phyloP scores from a whole-genome alignment of 1,140 invertebrate species.

The Penaeus indicus region DNA sequence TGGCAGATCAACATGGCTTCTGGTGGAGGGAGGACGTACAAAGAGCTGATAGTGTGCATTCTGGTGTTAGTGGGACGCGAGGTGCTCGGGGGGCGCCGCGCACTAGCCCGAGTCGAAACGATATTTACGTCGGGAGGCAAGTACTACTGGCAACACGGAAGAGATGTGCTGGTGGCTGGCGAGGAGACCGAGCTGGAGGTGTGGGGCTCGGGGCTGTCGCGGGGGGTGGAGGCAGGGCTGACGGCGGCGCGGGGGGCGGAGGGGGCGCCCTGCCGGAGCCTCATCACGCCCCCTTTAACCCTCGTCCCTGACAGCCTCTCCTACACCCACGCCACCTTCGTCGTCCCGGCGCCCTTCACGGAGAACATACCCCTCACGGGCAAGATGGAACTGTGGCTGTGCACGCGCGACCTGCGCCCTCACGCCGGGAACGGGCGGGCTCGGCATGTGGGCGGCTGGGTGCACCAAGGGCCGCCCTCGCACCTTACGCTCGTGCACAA shows the following conservation, averaged over 20 bases:
- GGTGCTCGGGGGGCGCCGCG: slow-evolving; percentile 46
- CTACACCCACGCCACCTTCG: slow-evolving; percentile 29
- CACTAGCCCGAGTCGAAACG: slow-evolving; percentile 18
- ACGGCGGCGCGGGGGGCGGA: slow-evolving; percentile 54
- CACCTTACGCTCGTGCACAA: slow-evolving; percentile 21
- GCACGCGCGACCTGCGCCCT: slow-evolving; percentile 43
- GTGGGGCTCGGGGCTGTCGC: slow-evolving; percentile 50
- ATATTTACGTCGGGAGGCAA: slow-evolving; percentile 25
- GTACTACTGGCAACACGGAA: slow-evolving; percentile 3
- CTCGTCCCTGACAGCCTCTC: not conserved
- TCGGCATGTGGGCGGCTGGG: slow-evolving; percentile 48
- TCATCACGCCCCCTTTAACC: slow-evolving; percentile 50
- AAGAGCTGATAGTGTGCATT: slow-evolving; percentile 33
- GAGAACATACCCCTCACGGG: not conserved
- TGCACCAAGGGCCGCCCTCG: slow-evolving; percentile 37
- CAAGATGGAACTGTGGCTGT: slow-evolving; percentile 37
- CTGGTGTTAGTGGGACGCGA: slow-evolving; percentile 40
- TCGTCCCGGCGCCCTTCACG: slow-evolving; percentile 31
- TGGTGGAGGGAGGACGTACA: slow-evolving; percentile 37
- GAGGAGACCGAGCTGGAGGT: slow-evolving; percentile 47
- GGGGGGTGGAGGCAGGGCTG: slow-evolving; percentile 50
- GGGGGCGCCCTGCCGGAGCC: slow-evolving; percentile 42
- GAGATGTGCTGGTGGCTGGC: slow-evolving; percentile 33
- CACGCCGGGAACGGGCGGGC: slow-evolving; percentile 18
- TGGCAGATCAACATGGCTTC: slow-evolving; percentile 58